Conservation (phyloP, 2,113 vertebrate genomes). For the Neomonachus schauinslandi region DNA sequence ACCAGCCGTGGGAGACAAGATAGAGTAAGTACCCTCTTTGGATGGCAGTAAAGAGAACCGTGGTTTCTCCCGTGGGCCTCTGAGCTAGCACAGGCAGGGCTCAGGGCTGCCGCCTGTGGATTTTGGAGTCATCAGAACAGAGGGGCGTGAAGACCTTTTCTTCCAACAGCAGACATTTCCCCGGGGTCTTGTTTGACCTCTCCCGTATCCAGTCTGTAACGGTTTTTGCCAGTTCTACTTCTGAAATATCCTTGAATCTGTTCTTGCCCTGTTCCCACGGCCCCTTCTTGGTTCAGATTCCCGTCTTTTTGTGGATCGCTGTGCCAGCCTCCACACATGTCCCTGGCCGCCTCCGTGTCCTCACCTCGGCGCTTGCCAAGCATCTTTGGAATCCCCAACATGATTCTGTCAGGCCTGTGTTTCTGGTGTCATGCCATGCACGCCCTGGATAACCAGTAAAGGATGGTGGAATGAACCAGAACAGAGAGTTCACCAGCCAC, state of each 20-base stretch:
- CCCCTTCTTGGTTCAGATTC: neutral
- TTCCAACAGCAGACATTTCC: neutral
- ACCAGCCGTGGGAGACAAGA: neutral
- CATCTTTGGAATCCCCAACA: neutral
- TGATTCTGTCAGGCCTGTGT: fast-evolving
- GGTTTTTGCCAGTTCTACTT: neutral
- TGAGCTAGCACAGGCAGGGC: neutral
- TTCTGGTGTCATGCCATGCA: neutral
- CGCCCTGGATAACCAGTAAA: neutral
- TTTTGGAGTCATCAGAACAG: neutral
- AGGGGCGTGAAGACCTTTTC: neutral
- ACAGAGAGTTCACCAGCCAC: neutral
- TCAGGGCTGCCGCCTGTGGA: too few relatives aligned
- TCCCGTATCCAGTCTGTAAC: fast-evolving
- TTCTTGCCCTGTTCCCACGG: neutral
- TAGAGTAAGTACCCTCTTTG: neutral
- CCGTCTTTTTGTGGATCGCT: neutral
- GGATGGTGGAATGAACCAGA: neutral
- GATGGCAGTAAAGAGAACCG: neutral
- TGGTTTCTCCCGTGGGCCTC: neutral
- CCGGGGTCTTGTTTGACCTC: neutral
- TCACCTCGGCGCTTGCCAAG: neutral
- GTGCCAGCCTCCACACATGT: fast-evolving
- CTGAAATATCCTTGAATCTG: fast-evolving
- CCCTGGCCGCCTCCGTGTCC: neutral